Evolutionary conservation across 2,113 vertebrate species (phyloP).

Genomic region (Pelobates fuscus): DNA sequence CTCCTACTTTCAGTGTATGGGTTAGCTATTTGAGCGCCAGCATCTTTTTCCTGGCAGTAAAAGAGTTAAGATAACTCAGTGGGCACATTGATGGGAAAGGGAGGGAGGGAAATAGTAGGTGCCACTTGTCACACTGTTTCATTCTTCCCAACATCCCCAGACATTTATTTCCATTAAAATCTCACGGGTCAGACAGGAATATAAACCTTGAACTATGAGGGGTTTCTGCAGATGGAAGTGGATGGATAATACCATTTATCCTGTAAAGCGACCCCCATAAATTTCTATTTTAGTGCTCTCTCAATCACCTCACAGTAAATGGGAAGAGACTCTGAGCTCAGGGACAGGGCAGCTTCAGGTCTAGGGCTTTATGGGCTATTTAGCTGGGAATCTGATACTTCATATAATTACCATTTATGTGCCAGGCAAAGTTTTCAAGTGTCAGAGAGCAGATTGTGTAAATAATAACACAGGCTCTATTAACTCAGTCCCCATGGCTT

Average conservation of each 20-base stretch:
- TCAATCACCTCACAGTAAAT: conserved; percentile 52
- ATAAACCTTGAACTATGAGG: conserved; percentile 64
- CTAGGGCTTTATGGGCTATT: conserved; percentile 43
- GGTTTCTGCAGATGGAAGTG: not conserved
- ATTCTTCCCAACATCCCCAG: conserved; percentile 37
- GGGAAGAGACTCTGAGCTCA: conserved; percentile 30
- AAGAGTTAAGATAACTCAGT: no score
- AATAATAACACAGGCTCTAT: no score
- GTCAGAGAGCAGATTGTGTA: conserved; percentile 16
- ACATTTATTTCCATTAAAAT: conserved; percentile 52
- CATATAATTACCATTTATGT: conserved; percentile 48
- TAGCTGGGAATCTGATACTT: conserved; percentile 41
- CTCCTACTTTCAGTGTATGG: no score
- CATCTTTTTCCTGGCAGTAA: no score
- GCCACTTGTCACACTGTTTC: conserved; percentile 9
- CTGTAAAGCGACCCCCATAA: conserved; percentile 61
- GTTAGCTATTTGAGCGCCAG: no score
- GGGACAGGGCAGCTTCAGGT: conserved; percentile 46
- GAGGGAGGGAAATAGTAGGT: not conserved
- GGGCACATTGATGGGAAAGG: no score
- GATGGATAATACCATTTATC: not conserved
- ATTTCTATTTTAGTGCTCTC: conserved; percentile 54
- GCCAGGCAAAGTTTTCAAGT: conserved; percentile 40
- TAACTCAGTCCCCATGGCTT: no score
- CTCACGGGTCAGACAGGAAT: conserved; percentile 47